phyloP scores from a whole-genome alignment of 2,113 vertebrate species.

The Dendropsophus ebraccatus region DNA sequence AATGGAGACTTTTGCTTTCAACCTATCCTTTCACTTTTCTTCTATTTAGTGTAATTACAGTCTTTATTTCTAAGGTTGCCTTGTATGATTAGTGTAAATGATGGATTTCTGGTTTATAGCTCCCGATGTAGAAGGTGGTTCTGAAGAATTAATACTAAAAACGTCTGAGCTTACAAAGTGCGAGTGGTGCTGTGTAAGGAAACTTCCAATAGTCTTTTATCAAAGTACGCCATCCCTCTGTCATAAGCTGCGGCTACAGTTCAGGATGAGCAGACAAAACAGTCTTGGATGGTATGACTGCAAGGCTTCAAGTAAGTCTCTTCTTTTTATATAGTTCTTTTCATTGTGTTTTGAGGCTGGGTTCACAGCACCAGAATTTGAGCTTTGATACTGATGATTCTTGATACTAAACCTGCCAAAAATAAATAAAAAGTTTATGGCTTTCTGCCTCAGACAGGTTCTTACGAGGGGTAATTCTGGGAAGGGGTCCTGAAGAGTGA shows the following conservation, averaged over 20 bases:
- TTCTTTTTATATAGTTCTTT: neutral
- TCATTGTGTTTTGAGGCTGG: neutral
- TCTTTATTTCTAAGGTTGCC: too few relatives aligned
- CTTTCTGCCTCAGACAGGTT: too few relatives aligned
- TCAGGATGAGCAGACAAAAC: slow-evolving; percentile 80
- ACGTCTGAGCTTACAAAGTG: slow-evolving; percentile 90
- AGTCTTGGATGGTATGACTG: slow-evolving; percentile 87
- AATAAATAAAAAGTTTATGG: too few relatives aligned
- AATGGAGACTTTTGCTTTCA: too few relatives aligned
- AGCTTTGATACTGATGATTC: too few relatives aligned
- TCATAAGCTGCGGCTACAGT: slow-evolving; percentile 80
- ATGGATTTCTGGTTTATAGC: neutral
- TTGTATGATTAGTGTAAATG: neutral
- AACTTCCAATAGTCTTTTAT: slow-evolving; percentile 92
- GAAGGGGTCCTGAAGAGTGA: too few relatives aligned
- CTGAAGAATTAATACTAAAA: slow-evolving; percentile 79
- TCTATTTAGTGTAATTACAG: too few relatives aligned
- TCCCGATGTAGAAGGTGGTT: slow-evolving; percentile 69
- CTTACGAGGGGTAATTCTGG: too few relatives aligned
- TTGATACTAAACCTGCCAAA: too few relatives aligned
- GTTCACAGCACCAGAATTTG: too few relatives aligned
- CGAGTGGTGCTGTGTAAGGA: slow-evolving; percentile 92
- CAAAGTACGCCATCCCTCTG: slow-evolving; percentile 83
- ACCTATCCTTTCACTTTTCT: too few relatives aligned
- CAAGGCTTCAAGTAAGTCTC: slow-evolving; percentile 78